A percentile compares a stretch with the other conserved stretches of the same genome.
Evolutionary conservation across 2,888 invertebrate species (phyloP).

Genomic region (Thymelicus acteon): DNA sequence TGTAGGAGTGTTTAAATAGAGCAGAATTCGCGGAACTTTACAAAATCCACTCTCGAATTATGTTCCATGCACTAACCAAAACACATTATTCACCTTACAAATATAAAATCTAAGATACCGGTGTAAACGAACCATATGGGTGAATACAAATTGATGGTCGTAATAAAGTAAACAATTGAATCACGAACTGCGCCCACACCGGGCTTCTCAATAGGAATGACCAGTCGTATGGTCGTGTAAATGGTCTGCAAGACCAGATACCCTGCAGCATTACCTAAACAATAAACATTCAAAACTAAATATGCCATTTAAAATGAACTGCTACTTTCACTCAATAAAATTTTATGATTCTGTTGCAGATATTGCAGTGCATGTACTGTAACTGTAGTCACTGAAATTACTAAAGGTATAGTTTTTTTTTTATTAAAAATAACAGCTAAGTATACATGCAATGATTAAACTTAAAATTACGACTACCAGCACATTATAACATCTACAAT

Average conservation of each 20-base stretch:
- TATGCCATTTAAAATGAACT: constrained; percentile 7
- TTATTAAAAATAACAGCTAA: too few relatives aligned
- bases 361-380: not conserved
- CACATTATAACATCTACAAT: too few relatives aligned
- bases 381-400: not conserved
- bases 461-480: too few relatives aligned
- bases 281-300: constrained; percentile 10
- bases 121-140: constrained; percentile 60
- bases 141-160: constrained; percentile 57
- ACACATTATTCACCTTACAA: constrained; percentile 47
- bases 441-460: too few relatives aligned
- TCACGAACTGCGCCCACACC: constrained; percentile 55
- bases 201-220: constrained; percentile 31
- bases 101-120: constrained; percentile 50
- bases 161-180: constrained; percentile 71
- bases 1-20: constrained; percentile 14
- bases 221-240: constrained; percentile 30
- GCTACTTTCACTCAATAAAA: not conserved
- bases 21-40: constrained; percentile 28
- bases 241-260: constrained; percentile 24
- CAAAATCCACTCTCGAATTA: constrained; percentile 25
- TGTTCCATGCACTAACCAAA: constrained; percentile 42
- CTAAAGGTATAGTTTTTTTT: too few relatives aligned
- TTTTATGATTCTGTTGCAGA: not conserved
- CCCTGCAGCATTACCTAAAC: constrained; percentile 11